phyloP scores from a whole-genome alignment of 1,140 invertebrate genomes.

The Piezodorus guildinii region DNA sequence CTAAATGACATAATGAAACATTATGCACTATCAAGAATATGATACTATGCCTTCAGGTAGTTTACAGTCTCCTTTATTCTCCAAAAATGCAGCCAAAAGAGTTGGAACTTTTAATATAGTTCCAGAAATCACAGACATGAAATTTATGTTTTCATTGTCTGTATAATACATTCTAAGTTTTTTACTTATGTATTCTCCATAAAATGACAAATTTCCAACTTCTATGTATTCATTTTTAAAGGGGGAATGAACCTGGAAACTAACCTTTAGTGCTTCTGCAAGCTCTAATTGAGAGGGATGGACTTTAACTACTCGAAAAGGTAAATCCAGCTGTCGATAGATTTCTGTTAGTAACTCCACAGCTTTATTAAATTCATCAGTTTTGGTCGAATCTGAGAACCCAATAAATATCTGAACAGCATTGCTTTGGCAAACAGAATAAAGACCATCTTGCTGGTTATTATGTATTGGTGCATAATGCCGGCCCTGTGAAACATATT shows the following conservation, averaged over 20 bases:
- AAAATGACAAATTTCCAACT: constrained; percentile 10
- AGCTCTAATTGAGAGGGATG: neutral
- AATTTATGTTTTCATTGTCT: neutral
- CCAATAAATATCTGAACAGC: constrained; percentile 6
- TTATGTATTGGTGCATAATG: neutral
- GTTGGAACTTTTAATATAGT: constrained; percentile 6
- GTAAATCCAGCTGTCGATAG: neutral
- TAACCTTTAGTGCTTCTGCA: neutral
- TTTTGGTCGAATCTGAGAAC: neutral
- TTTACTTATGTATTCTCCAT: constrained; percentile 4
- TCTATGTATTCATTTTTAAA: neutral
- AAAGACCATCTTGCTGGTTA: neutral
- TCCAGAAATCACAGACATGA: neutral
- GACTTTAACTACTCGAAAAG: neutral
- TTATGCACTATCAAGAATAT: neutral
- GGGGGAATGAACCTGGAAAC: neutral
- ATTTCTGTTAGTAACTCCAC: neutral
- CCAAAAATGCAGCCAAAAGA: neutral
- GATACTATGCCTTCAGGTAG: neutral
- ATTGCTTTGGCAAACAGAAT: neutral
- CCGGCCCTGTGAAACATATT: neutral
- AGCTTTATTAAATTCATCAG: neutral
- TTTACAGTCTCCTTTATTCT: neutral
- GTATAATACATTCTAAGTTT: constrained; percentile 9
- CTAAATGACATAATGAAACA: too few relatives aligned